Evolutionary conservation across 2,888 invertebrate species (phyloP).

Genomic region (Aphelenchoides bicaudatus): DNA sequence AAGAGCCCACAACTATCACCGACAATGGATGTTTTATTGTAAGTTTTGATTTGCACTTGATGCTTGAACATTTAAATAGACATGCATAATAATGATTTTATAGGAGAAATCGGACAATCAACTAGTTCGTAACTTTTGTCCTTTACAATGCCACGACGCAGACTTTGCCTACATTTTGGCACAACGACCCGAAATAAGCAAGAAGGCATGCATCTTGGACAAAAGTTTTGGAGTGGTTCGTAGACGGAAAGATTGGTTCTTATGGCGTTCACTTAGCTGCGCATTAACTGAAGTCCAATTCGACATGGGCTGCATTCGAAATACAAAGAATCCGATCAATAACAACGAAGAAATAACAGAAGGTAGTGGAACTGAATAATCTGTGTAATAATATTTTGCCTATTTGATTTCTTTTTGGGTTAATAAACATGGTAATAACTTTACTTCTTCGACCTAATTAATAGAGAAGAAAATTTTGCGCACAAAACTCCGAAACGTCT

Average conservation of each 20-base stretch:
- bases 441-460: too few species aligned
- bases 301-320: slow-evolving; percentile 25
- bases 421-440: too few species aligned
- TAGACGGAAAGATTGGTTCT: slow-evolving; percentile 31
- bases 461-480: too few species aligned
- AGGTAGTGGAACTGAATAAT: too few species aligned
- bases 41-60: slow-evolving; percentile 1
- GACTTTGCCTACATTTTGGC: slow-evolving; percentile 28
- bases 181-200: slow-evolving; percentile 23
- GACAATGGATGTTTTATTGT: slow-evolving; percentile 37
- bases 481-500: too few species aligned
- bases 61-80: not conserved
- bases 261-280: slow-evolving; percentile 32
- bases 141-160: slow-evolving; percentile 28
- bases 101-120: slow-evolving; percentile 28
- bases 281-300: slow-evolving; percentile 30
- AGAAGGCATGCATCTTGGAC: slow-evolving; percentile 20
- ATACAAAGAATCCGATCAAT: too few species aligned
- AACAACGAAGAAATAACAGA: too few species aligned
- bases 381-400: too few species aligned
- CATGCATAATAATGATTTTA: slow-evolving; percentile 5
- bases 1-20: slow-evolving; percentile 33
- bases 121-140: slow-evolving; percentile 34
- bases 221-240: slow-evolving; percentile 24
- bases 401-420: too few species aligned